Percentiles rank a stretch among this genome's conserved stretches.
phyloP scores from a whole-genome alignment of 2,797 vertebrate genomes.

The Ataeniobius toweri region DNA sequence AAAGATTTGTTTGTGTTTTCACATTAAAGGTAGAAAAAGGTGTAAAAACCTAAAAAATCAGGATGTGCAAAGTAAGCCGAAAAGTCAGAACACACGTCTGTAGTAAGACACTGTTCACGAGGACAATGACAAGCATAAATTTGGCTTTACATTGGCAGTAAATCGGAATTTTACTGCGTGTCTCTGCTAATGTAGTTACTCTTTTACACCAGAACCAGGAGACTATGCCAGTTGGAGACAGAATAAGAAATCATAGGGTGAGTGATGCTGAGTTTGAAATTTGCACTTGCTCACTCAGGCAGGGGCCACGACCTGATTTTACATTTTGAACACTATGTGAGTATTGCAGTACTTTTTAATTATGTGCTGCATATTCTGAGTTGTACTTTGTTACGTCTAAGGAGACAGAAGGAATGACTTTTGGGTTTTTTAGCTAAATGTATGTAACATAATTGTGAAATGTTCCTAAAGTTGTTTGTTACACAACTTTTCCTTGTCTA shows the following conservation, averaged over 20 bases:
- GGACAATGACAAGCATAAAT: too few species aligned
- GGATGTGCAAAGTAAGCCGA: background rate
- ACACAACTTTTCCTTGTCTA: background rate
- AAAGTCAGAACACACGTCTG: background rate
- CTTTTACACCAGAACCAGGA: background rate
- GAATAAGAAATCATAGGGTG: background rate
- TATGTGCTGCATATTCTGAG: background rate
- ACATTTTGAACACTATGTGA: background rate
- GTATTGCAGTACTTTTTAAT: background rate
- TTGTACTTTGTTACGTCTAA: background rate
- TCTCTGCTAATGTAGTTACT: background rate
- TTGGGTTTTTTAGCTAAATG: background rate
- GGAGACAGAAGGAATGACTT: background rate
- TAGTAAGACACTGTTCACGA: background rate
- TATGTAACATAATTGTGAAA: background rate
- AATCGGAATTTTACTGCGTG: background rate
- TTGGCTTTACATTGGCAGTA: too few species aligned
- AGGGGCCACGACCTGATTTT: background rate
- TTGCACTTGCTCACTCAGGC: background rate
- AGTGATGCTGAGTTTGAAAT: background rate
- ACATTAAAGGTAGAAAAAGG: background rate
- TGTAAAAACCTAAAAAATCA: background rate
- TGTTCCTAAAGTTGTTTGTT: background rate
- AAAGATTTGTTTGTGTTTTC: background rate
- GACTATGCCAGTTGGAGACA: background rate